Percentiles rank a stretch among this genome's conserved stretches.
These are phyloP conservation scores for Morbakka virulenta DNA, from an alignment of 30 jellyfish, hydroid and myxozoan genomes.

Conservation along the genomic window DNA sequence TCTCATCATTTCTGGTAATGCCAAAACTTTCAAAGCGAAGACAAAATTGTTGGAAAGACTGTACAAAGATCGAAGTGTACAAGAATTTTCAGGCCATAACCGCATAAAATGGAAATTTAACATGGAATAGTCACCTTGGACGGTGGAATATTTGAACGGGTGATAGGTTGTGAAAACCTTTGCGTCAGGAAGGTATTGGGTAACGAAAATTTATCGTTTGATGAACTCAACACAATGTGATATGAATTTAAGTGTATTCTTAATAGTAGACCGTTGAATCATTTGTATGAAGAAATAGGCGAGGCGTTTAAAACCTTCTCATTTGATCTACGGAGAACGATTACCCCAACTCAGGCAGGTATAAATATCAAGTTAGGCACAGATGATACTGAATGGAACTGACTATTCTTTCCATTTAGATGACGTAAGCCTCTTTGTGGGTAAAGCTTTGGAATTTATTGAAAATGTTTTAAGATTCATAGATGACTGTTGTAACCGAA, in stretches of 20 bases:
- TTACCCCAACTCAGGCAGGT: too few species aligned
- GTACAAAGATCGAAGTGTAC: not conserved
- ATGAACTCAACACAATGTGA: conserved; percentile 5
- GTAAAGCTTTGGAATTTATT: too few species aligned
- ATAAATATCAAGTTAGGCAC: too few species aligned
- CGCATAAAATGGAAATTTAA: conserved; percentile 5
- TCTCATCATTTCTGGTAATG: conserved; percentile 5
- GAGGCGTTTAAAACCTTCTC: conserved; percentile 4
- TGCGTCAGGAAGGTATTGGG: conserved; percentile 9
- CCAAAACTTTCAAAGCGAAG: conserved; percentile 1
- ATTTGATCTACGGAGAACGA: not conserved
- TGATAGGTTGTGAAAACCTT: conserved; percentile 1
- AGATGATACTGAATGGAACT: too few species aligned
- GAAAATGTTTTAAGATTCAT: too few species aligned
- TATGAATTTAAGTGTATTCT: conserved; percentile 11
- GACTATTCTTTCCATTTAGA: too few species aligned
- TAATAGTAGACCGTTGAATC: not conserved
- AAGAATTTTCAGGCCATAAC: not conserved
- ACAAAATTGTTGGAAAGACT: not conserved
- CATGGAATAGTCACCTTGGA: not conserved
- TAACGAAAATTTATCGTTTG: not conserved
- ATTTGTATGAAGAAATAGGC: not conserved
- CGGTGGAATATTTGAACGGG: conserved; percentile 30
- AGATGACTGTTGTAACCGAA: too few species aligned
- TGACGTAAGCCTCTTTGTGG: too few species aligned